These are phyloP conservation scores for Poeciliopsis retropinna DNA, from an alignment of 2,113 vertebrate species.

Conservation along the genomic window DNA sequence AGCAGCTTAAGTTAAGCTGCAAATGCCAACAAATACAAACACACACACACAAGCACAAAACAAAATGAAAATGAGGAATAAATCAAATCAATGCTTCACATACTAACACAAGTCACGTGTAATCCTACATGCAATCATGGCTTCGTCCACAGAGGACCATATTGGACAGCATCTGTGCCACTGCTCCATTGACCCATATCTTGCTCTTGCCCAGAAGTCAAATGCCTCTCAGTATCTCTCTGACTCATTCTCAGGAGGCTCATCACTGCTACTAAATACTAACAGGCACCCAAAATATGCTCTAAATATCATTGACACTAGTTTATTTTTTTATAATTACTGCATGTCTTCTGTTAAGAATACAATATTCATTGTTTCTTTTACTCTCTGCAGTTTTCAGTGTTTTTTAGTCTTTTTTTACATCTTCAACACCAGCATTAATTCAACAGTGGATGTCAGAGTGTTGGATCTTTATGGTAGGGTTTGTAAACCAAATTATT, in stretches of 20 bases:
- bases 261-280: constrained; percentile 50
- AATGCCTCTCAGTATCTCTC: constrained; percentile 31
- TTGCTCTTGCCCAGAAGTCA: constrained; percentile 39
- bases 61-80: constrained; percentile 1
- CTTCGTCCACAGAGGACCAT: constrained; percentile 27
- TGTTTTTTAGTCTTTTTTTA: neutral
- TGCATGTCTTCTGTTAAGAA: neutral
- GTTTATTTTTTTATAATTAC: no score
- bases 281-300: constrained; percentile 39
- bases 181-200: constrained; percentile 70
- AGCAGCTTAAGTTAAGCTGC: constrained; percentile 10
- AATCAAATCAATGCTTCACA: neutral
- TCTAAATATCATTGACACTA: constrained; percentile 36
- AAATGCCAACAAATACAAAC: constrained; percentile 2
- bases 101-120: constrained; percentile 14
- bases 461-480: no score
- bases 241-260: constrained; percentile 49
- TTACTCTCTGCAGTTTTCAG: neutral
- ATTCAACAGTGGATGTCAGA: no score
- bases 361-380: neutral
- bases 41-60: neutral
- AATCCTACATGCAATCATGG: constrained; percentile 10
- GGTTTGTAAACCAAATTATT: no score
- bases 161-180: constrained; percentile 56
- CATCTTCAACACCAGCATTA: no score